Evolutionary conservation across 2,797 vertebrate genomes (phyloP), one percentile per base, ranked within the genome.

Genomic region (Sebastes melanostomus): DNA sequence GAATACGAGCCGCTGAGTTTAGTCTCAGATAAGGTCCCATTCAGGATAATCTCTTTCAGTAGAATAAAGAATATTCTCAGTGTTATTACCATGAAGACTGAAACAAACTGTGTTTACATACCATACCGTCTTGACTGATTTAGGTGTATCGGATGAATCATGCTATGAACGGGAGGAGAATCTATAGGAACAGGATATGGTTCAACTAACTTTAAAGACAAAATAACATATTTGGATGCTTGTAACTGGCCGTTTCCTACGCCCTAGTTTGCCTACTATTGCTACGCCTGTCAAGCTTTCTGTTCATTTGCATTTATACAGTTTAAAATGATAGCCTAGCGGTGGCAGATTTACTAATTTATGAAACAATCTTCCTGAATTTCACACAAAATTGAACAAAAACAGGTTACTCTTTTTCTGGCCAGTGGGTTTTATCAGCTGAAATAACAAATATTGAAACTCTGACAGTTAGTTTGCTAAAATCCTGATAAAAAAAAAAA

Each of bases 1-100:
- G 59, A 82, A 89, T 56, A 52, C 58, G 27, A 76, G 56, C 25
- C 20, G 60, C 29, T 60, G 75, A 78, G 61, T 74, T 54, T 32
- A 67, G 52, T 77, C 54, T 74, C 68, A 50, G 66, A 72, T 70
- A 80, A 66, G 38, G 52, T 54, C n/a, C 38, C 30, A 62, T 65
- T 66, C 67, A 69, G 46, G 42, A 34, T 69, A 32, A 54, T 74
- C 9, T 78, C 11, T 72, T n/a, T 75, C 24, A 82, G 6, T 62
- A 24, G 27, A 68, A 73, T 55, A 36, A 72, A 56, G 16, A 59
- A 27, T 61, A 36, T 66, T 80, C 18, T 65, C 25, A 63, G 27
- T 34, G 7, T 67, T 30, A 18, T 61, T 30, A 71, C 30, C 60
- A 50, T 55, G 9, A 66, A 42, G 54, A 72, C 27, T 30, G 36